A percentile compares a stretch with the other conserved stretches of the same genome.
phyloP scores from a whole-genome alignment of 2,888 invertebrate genomes.

The Steinernema scapterisci region DNA sequence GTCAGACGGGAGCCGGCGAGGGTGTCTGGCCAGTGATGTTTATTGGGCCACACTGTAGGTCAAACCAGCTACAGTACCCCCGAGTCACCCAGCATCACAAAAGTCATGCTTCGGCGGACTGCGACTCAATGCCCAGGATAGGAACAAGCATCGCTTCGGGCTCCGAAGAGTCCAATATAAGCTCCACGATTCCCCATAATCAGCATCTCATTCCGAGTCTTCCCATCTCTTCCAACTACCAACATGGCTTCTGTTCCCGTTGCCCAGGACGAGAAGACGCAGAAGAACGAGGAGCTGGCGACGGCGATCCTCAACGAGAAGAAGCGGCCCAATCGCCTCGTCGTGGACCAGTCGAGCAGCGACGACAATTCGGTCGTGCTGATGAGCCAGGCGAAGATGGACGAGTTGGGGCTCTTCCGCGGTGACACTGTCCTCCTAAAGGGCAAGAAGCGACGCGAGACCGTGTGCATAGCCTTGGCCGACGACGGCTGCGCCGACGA shows the following conservation, averaged over 20 bases:
- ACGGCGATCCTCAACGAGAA: conserved; percentile 97
- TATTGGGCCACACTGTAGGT: too few species aligned
- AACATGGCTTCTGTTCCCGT: not conserved
- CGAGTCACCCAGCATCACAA: too few species aligned
- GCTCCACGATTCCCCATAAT: too few species aligned
- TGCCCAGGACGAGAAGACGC: conserved; percentile 59
- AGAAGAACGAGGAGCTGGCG: conserved; percentile 79
- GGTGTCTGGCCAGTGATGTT: too few species aligned
- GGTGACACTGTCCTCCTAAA: conserved; percentile 96
- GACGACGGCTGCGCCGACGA: conserved; percentile 95
- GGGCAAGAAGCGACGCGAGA: conserved; percentile 95
- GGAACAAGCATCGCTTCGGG: too few species aligned
- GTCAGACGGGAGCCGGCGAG: too few species aligned
- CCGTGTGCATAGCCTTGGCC: conserved; percentile 92
- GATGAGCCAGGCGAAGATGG: conserved; percentile 76
- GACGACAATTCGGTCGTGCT: conserved; percentile 99
- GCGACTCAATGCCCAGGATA: too few species aligned
- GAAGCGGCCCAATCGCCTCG: conserved; percentile 79
- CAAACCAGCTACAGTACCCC: too few species aligned
- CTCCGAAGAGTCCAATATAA: too few species aligned
- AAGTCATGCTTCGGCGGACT: too few species aligned
- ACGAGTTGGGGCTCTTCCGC: conserved; percentile 80
- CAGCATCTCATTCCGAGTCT: too few species aligned
- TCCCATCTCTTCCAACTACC: not conserved
- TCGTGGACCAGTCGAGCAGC: conserved; percentile 94